Conservation (phyloP, 2,888 invertebrate genomes). For the Aphodius granarius region DNA sequence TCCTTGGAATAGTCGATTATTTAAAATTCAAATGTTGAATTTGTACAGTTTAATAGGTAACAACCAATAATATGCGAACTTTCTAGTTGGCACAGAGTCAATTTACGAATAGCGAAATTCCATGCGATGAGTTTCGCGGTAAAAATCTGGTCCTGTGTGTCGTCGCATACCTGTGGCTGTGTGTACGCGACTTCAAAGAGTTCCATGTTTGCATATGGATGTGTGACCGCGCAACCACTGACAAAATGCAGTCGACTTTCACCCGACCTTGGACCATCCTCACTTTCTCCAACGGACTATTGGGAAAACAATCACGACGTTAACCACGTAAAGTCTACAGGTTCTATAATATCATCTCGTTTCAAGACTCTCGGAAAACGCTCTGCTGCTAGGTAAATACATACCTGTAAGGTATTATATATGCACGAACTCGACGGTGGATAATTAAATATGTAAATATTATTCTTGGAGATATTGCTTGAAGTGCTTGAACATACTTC, state of each 20-base stretch:
- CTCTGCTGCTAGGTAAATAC: neutral
- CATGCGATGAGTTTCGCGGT: neutral
- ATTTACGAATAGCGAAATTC: neutral
- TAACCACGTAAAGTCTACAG: neutral
- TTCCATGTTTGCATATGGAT: neutral
- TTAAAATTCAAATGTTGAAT: too few relatives aligned
- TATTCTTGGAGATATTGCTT: neutral
- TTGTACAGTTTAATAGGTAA: neutral
- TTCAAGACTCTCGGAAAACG: neutral
- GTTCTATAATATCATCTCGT: neutral
- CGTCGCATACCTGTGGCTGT: neutral
- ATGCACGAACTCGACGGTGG: neutral
- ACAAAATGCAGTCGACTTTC: slow-evolving; percentile 28
- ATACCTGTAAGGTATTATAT: neutral
- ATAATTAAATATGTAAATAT: neutral
- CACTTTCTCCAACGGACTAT: slow-evolving; percentile 7
- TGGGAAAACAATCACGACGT: slow-evolving; percentile 1
- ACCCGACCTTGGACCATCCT: slow-evolving; percentile 31
- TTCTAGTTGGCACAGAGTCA: neutral
- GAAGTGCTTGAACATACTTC: neutral
- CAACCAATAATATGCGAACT: neutral
- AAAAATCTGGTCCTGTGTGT: neutral
- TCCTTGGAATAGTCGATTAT: too few relatives aligned
- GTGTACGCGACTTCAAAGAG: neutral
- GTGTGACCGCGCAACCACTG: neutral